Percentiles rank a stretch among this genome's conserved stretches.
Evolutionary conservation across 64 coral and sea anemone genomes (phyloP).

Genomic region (Stichodactyla mertensii): DNA sequence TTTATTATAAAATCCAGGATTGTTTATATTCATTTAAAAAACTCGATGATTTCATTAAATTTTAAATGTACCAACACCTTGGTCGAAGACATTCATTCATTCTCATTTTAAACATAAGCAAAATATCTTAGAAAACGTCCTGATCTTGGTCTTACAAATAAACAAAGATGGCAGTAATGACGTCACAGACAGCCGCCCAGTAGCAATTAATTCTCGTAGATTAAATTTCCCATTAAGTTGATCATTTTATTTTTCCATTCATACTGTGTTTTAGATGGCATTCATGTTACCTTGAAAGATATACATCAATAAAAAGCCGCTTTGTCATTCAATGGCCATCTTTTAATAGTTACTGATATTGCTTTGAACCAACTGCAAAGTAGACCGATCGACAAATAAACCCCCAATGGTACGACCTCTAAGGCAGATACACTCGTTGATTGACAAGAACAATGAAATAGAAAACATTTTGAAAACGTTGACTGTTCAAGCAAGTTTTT

Average conservation of each 20-base stretch:
- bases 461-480: too few species aligned
- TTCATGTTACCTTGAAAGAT: neutral
- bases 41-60: too few species aligned
- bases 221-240: neutral
- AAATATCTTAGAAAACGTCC: neutral
- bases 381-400: neutral
- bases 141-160: too few species aligned
- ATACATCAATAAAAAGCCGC: neutral
- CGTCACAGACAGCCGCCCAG: neutral
- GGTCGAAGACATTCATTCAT: too few species aligned
- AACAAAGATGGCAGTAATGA: slow-evolving; percentile 1
- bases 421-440: too few species aligned
- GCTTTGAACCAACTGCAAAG: neutral
- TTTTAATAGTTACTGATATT: neutral
- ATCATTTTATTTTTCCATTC: neutral
- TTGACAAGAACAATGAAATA: too few species aligned
- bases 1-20: too few species aligned
- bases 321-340: neutral
- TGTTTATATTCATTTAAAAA: too few species aligned
- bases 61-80: too few species aligned
- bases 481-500: too few species aligned
- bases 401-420: too few species aligned
- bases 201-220: neutral
- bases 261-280: neutral
- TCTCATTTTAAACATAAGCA: too few species aligned